These are phyloP conservation scores for Caranx melampygus DNA, from an alignment of 2,113 vertebrate species.

Conservation along the genomic window DNA sequence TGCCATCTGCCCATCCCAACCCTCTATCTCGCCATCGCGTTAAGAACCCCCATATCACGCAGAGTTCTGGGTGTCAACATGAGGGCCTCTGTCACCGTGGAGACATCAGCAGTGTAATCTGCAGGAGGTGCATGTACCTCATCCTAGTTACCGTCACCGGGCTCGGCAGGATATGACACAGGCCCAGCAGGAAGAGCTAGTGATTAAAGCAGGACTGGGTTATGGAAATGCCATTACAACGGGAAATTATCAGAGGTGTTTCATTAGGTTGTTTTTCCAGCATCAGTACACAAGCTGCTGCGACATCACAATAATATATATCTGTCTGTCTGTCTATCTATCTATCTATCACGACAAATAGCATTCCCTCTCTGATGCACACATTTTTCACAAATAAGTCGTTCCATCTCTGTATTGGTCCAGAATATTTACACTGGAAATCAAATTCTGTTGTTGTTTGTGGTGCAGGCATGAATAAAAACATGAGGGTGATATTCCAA, in stretches of 20 bases:
- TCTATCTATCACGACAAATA: conserved; percentile 15
- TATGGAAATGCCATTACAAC: conserved; percentile 68
- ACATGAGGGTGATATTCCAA: conserved; percentile 76
- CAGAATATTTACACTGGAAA: conserved; percentile 78
- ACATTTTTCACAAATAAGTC: conserved; percentile 73
- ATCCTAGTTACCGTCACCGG: conserved; percentile 64
- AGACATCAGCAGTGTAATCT: conserved; percentile 71
- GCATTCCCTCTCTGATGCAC: conserved; percentile 41
- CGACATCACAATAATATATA: background rate
- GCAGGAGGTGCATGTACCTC: conserved; percentile 73
- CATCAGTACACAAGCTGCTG: conserved; percentile 5
- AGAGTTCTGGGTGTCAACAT: conserved; percentile 61
- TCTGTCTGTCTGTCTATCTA: conserved; percentile 11
- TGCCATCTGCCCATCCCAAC: conserved; percentile 40
- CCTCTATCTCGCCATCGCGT: conserved; percentile 39
- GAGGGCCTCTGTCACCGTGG: conserved; percentile 68
- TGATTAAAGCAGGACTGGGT: conserved; percentile 67
- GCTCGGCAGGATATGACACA: conserved; percentile 74
- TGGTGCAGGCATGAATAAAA: conserved; percentile 78
- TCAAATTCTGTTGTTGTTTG: conserved; percentile 80
- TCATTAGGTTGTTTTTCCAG: conserved; percentile 47
- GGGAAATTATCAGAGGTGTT: conserved; percentile 60
- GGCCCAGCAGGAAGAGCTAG: conserved; percentile 70
- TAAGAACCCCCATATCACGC: conserved; percentile 61
- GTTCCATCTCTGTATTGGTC: conserved; percentile 71